Conservation (phyloP, 2,888 invertebrate genomes). For the Pilophorus perplexus region DNA sequence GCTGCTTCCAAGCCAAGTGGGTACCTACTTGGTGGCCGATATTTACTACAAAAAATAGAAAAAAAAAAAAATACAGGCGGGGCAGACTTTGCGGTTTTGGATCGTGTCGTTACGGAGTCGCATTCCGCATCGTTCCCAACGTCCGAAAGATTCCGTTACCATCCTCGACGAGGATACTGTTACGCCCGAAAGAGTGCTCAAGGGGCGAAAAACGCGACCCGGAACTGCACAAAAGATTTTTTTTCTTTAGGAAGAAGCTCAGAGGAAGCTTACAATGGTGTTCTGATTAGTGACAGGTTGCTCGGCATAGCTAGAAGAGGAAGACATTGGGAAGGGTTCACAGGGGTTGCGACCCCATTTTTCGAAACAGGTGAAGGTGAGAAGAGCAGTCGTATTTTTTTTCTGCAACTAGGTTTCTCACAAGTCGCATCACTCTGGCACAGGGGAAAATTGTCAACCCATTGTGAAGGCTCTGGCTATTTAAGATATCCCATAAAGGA, state of each 20-base stretch:
- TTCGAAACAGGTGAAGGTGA: conserved; percentile 12
- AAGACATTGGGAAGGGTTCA: conserved; percentile 29
- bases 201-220: conserved; percentile 27
- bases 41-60: too few relatives aligned
- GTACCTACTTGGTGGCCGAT: too few relatives aligned
- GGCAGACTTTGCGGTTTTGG: too few relatives aligned
- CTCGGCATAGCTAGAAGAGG: conserved; percentile 4
- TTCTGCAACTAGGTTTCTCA: conserved; percentile 41
- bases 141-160: conserved; percentile 20
- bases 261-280: conserved; percentile 30
- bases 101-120: too few relatives aligned
- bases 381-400: conserved; percentile 30
- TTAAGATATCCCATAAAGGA: background rate
- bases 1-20: too few relatives aligned
- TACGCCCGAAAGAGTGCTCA: conserved; percentile 27
- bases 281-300: conserved; percentile 37
- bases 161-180: conserved; percentile 3
- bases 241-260: background rate
- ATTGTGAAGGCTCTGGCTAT: conserved; percentile 6
- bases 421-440: conserved; percentile 25
- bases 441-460: conserved; percentile 41
- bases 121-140: conserved; percentile 4
- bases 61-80: too few relatives aligned
- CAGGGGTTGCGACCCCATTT: conserved; percentile 30
- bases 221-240: too few relatives aligned